A percentile compares a stretch with the other conserved stretches of the same genome.
Conservation (phyloP, 23 tunicate species). For the Halocynthia roretzi region DNA sequence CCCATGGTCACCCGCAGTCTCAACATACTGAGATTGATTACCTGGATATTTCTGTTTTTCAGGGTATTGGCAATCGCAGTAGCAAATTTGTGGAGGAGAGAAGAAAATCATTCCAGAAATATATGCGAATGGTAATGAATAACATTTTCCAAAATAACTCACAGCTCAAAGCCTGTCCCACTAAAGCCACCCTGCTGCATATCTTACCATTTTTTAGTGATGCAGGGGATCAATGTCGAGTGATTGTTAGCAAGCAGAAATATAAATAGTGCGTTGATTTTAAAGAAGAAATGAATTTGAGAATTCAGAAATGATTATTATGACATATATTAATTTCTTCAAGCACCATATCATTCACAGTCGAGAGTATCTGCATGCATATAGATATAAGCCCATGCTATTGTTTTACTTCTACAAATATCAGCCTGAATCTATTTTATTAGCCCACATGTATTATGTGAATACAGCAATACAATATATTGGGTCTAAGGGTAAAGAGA, state of each 20-base stretch:
- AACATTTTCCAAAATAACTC: conserved; percentile 65
- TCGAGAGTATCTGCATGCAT: too few species aligned
- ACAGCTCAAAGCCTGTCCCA: conserved; percentile 46
- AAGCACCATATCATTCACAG: too few species aligned
- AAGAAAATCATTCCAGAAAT: conserved; percentile 56
- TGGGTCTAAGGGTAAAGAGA: too few species aligned
- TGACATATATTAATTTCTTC: too few species aligned
- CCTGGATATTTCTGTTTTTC: conserved; percentile 3
- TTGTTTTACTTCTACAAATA: too few species aligned
- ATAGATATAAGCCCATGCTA: too few species aligned
- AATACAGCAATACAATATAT: too few species aligned
- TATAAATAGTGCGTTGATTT: not conserved
- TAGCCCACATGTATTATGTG: too few species aligned
- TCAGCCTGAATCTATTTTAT: too few species aligned
- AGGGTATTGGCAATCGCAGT: conserved; percentile 35
- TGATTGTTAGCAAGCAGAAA: conserved; percentile 28
- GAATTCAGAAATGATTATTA: too few species aligned
- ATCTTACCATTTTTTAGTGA: conserved; percentile 78
- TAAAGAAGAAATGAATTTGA: too few species aligned
- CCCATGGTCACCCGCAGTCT: not conserved
- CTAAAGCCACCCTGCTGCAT: conserved; percentile 45
- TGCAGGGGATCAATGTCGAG: conserved; percentile 16
- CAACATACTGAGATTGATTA: not conserved
- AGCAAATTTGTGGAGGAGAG: conserved; percentile 79
- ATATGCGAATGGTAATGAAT: conserved; percentile 70